phyloP scores from a whole-genome alignment of 2,888 invertebrate genomes.

The Synanthedon formicaeformis region DNA sequence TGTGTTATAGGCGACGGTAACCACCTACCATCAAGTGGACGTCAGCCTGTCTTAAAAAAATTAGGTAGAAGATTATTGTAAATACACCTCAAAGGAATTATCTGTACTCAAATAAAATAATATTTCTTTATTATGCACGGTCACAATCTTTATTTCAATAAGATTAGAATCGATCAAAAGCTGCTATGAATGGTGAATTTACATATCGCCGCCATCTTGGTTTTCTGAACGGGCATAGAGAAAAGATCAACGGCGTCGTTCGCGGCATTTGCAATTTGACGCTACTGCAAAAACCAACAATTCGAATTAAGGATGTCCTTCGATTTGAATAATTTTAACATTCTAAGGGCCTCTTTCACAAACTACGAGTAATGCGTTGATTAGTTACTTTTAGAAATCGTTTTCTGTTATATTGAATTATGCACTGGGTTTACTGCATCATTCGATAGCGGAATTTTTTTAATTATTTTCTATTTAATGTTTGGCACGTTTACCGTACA shows the following conservation, averaged over 20 bases:
- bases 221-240: constrained; percentile 10
- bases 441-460: no score
- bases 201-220: constrained; percentile 37
- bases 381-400: no score
- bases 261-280: constrained; percentile 12
- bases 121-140: constrained; percentile 23
- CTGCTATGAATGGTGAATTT: constrained; percentile 18
- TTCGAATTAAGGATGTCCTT: constrained; percentile 24
- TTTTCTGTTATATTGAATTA: no score
- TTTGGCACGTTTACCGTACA: no score
- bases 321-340: no score
- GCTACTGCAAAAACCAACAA: constrained; percentile 17
- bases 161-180: constrained; percentile 34
- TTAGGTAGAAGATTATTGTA: neutral
- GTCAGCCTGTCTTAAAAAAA: neutral
- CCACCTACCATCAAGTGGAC: no score
- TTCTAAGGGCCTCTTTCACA: no score
- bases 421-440: no score
- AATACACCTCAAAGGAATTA: neutral
- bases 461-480: no score
- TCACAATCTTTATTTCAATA: constrained; percentile 25
- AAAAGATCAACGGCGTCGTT: constrained; percentile 14
- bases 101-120: no score
- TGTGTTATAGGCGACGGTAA: no score
- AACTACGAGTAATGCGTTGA: no score